Conservation (phyloP, 53 echinoderm and acorn worm genomes). For the Mesocentrotus franciscanus region DNA sequence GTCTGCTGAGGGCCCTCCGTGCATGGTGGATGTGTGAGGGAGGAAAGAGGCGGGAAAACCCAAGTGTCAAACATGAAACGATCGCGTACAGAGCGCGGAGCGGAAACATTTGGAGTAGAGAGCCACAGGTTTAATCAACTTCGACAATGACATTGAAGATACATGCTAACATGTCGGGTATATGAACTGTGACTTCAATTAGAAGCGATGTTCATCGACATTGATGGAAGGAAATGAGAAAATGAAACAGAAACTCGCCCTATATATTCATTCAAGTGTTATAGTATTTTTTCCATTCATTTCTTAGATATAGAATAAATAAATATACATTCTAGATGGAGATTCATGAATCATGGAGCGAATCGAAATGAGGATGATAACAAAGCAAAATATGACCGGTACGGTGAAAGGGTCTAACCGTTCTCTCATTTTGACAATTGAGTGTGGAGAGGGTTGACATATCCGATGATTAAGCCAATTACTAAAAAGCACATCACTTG, state of each 20-base stretch:
- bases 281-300: neutral
- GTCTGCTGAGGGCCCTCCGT: conserved; percentile 2
- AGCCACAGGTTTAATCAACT: conserved; percentile 61
- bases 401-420: conserved; percentile 10
- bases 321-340: neutral
- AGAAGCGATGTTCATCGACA: conserved; percentile 19
- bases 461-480: neutral
- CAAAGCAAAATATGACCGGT: conserved; percentile 6
- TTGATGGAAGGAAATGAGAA: conserved; percentile 64
- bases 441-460: neutral
- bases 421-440: neutral
- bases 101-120: conserved; percentile 56
- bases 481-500: neutral
- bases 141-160: conserved; percentile 63
- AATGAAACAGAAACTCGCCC: conserved; percentile 60
- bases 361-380: neutral
- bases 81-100: conserved; percentile 50
- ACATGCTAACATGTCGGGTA: conserved; percentile 56
- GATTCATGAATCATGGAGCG: neutral
- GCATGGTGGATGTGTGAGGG: neutral
- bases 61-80: conserved; percentile 59
- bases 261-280: conserved; percentile 34
- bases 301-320: conserved; percentile 38
- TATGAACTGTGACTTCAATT: conserved; percentile 62
- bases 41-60: conserved; percentile 36